Base-by-base conservation (phyloP, 2,888 invertebrate species). In the Augiades crinisus region DNA sequence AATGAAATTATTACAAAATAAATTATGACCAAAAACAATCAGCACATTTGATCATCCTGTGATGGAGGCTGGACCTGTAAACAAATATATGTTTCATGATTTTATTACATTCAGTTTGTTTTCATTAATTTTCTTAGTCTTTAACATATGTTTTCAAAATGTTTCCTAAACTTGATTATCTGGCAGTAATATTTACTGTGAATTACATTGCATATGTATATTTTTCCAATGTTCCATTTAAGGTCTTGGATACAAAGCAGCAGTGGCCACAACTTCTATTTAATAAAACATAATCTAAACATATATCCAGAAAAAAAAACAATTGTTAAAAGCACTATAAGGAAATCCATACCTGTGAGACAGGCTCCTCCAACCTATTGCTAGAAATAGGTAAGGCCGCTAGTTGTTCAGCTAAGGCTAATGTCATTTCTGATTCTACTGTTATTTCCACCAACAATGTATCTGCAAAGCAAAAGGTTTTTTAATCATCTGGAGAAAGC, bases 371-470 rank as follows among this genome's bases (percentile, higher is more conserved):
- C 61, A 72, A 61, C 62, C 81, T 78, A 74, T 83, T 84, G 63
- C 88, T 89, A 49, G 89, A 80, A 54, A 87, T 74, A 3, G 89
- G 88, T 65, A 89, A 67, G 17, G 88, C 87, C 57, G 89, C 89
- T 47, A 96, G 82, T 78, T 95, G 95, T 78, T 96, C 95, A 53
- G 95, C 95, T 53, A 96, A 89, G 47, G 94, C 95, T 79, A 96
- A 90, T 27, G 96, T 93, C 61, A 95, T 95, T 71, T 93, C 93
- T 67, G 95, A 95, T 58, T 94, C 95, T 27, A 97, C 96, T 37
- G 93, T 93, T 44, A 96, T 88, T 72, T 96, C 94, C 57, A 94
- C 93, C 95, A 95, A 95, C 72, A 96, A 92, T 51, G 94, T 92
- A 81, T 96, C 96, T 96, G 78, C 52, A 84, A 86, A 37, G 36